Conservation (phyloP, 2,113 vertebrate genomes). For the Aythya baeri region DNA sequence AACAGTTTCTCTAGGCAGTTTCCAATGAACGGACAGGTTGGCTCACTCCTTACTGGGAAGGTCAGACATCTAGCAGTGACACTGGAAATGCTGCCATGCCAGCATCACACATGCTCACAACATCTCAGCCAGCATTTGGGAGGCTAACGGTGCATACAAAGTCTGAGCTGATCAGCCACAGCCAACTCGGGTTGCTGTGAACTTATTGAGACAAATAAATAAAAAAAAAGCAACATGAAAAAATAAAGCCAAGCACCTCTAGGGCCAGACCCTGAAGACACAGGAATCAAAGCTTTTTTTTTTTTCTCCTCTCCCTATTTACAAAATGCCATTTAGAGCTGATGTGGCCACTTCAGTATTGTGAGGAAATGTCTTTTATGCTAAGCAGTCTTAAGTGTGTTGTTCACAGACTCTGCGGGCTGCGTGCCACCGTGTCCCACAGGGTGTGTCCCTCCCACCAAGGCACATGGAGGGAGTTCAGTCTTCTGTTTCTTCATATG, state of each 20-base stretch:
- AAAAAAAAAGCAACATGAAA: conserved; percentile 49
- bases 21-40: conserved; percentile 52
- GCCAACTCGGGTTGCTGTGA: conserved; percentile 47
- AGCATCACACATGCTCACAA: conserved; percentile 46
- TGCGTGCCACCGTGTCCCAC: conserved; percentile 59
- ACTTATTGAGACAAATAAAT: conserved; percentile 73
- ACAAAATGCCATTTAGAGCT: conserved; percentile 74
- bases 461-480: conserved; percentile 74
- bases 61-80: conserved; percentile 48
- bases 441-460: conserved; percentile 15
- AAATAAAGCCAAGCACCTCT: conserved; percentile 67
- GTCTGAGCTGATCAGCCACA: conserved; percentile 18
- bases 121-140: conserved; percentile 64
- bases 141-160: conserved; percentile 22
- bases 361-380: conserved; percentile 71
- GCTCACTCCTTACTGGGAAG: conserved; percentile 52
- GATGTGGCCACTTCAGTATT: conserved; percentile 69
- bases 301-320: conserved; percentile 69
- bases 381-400: conserved; percentile 67
- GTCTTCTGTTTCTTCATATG: conserved; percentile 89
- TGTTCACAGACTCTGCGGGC: conserved; percentile 60
- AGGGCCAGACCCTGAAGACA: conserved; percentile 68
- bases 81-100: conserved; percentile 45
- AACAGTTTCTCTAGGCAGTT: conserved; percentile 49
- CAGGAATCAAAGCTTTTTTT: conserved; percentile 62